Base-by-base conservation (phyloP, 2,113 vertebrate species). In the Sphyrna mokarran region DNA sequence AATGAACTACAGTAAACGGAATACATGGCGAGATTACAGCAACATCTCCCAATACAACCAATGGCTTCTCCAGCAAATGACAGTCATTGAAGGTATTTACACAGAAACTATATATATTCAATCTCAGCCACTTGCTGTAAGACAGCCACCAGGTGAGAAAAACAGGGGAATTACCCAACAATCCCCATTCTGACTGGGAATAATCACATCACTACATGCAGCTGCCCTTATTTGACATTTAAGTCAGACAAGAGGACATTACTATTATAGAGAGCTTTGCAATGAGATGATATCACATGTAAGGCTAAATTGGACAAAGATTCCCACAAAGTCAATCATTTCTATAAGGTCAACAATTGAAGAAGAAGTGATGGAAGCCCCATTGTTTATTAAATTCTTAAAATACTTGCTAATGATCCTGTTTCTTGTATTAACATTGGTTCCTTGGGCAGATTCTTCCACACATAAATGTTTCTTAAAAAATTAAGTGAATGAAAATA, bases 201-300 rank as follows among this genome's bases (percentile, higher is more conserved):
- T 90, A 61, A 33, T 61, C 26, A 14, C 33, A 29, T 61, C 61
- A 63, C 13, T 37, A 91, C 33, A 63, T 16, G 61, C 58, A 63
- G 58, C 29, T 66, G 33, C 66, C 58, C 16, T 90, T n/a, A 13
- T 37, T 16, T 20, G 54, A 7, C 33, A 91, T 63, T 91, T 66
- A 91, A n/a, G 33, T 66, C 89, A 91, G 89, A 91, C 89, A 91
- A n/a, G 61, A 63, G 33, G 89, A 61, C 33, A 91, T n/a, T 66
- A 66, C 58, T 91, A 58, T 23, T 63, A 54, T 54, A 9, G 58
- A 91, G 58, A 6, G 58, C 8, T 37, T 33, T 66, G 29, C 26
- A 33, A 18, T n/a, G 89, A 91, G 14, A 29, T 33, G 66, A 18
- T 11, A 63, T 91, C 29, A 63, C 9, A 29, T 37, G 3, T 14